Percentiles rank a stretch among this genome's conserved stretches.
phyloP scores from a whole-genome alignment of 2,113 vertebrate species.

The Larimichthys polyactis region DNA sequence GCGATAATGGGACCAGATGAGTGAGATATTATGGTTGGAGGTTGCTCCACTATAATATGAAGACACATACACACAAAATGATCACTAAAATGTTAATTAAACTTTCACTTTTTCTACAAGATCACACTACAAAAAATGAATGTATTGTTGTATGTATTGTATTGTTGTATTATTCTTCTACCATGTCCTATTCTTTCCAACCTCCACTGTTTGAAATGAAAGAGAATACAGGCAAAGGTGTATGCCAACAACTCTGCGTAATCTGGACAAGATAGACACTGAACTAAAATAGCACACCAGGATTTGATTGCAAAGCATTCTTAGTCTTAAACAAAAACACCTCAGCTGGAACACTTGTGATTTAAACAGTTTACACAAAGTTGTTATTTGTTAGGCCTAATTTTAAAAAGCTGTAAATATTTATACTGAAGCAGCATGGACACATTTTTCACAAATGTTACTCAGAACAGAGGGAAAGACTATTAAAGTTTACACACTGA shows the following conservation, averaged over 20 bases:
- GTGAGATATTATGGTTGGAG: conserved; percentile 89
- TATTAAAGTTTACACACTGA: background rate
- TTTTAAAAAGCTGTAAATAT: conserved; percentile 26
- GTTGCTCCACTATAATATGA: conserved; percentile 88
- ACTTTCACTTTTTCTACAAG: background rate
- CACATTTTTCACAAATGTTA: background rate
- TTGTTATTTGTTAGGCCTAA: background rate
- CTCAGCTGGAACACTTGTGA: conserved; percentile 5
- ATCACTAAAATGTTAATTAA: conserved; percentile 14
- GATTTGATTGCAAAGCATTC: conserved; percentile 1
- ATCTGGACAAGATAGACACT: conserved; percentile 2
- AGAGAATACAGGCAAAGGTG: background rate
- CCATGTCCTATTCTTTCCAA: background rate
- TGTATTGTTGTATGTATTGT: background rate
- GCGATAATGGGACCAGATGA: conserved; percentile 85
- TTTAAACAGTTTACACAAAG: conserved; percentile 43
- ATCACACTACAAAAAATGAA: background rate
- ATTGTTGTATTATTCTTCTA: background rate
- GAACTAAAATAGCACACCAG: conserved; percentile 28
- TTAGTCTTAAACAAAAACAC: conserved; percentile 32
- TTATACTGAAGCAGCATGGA: background rate
- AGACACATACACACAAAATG: conserved; percentile 31
- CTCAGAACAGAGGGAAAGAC: background rate
- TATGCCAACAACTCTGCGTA: background rate
- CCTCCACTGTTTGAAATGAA: background rate